Evolutionary conservation across 2,797 vertebrate species (phyloP), one percentile per base, ranked within the genome.

Genomic region (Diglossa cyanea): DNA sequence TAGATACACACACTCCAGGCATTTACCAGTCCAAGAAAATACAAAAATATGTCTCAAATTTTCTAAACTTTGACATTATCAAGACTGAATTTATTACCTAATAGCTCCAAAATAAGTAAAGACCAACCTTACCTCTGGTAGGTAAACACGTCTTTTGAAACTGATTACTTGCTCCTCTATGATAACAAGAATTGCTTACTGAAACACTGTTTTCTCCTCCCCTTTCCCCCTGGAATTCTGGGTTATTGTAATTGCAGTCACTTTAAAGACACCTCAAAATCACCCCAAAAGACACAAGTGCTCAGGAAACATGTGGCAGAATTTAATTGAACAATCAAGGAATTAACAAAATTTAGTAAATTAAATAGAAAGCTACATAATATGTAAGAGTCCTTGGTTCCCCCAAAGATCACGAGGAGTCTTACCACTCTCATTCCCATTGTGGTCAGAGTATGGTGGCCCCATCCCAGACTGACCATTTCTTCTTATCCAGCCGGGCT

Each of bases 401-500:
- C 24, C 60, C 60, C 55, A 71, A 31, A 66, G 40, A 53, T 9
- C 3, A 8, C 7, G 4, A 80, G 13, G 8, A 57, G 26, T 77
- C 87, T 91, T 80, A 96, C 95, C 75, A 20, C 53, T 91, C 18
- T 74, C 30, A 53, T 88, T 95, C 25, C 93, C 93, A 17, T 0
- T 87, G 39, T 61, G 72, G 57, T 95, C 94, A 17, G 12, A 88
- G 20, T 94, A 94, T 0, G 87, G 96, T 9, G 87, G 85, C 67
- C 81, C 89, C 25, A 71, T n/a, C 25, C 35, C 58, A 80, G 93
- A 90, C 3, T 0, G 21, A 51, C 95, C 95, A 65, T 93, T 96
- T 93, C 87, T 95, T 93, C 87, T 91, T 65, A 74, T 54, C 95
- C 96, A 96, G 12, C 65, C 91, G 57, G 81, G 2, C 14, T 92